A percentile compares a stretch with the other conserved stretches of the same genome.
Conservation (phyloP, 2,888 invertebrate genomes). For the Noctua pronuba region DNA sequence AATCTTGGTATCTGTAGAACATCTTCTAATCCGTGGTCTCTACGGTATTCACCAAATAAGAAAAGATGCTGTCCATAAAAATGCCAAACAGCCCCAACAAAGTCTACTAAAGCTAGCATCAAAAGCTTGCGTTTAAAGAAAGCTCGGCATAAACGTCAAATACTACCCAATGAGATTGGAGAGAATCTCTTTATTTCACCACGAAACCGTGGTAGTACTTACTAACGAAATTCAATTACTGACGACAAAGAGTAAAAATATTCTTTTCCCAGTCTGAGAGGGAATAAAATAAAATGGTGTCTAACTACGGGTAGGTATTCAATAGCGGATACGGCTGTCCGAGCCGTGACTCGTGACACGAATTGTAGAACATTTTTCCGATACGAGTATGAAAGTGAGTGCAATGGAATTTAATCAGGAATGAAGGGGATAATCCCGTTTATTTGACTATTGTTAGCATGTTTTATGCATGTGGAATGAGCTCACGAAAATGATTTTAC, state of each 20-base stretch:
- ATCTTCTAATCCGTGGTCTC: not conserved
- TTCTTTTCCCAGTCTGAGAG: constrained; percentile 70
- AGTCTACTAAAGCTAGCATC: constrained; percentile 34
- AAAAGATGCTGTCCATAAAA: constrained; percentile 21
- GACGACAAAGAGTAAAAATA: constrained; percentile 82
- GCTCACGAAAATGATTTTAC: constrained; percentile 12
- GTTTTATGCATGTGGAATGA: constrained; percentile 41
- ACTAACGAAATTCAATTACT: constrained; percentile 82
- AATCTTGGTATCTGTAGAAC: not conserved
- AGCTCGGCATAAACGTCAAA: constrained; percentile 56
- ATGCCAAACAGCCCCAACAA: constrained; percentile 32
- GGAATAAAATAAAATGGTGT: constrained; percentile 79
- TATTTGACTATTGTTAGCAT: constrained; percentile 52
- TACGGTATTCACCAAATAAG: not conserved
- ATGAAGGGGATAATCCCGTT: constrained; percentile 50
- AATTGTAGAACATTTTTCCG: constrained; percentile 72
- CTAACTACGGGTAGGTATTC: constrained; percentile 75
- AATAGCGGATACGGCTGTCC: constrained; percentile 72
- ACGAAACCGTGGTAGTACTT: constrained; percentile 72
- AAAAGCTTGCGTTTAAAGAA: constrained; percentile 41
- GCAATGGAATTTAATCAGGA: constrained; percentile 67
- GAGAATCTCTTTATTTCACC: constrained; percentile 65
- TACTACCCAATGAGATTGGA: constrained; percentile 54
- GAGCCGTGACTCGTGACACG: constrained; percentile 73
- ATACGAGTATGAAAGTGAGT: constrained; percentile 70